phyloP scores from a whole-genome alignment of 2,797 vertebrate genomes.

The Hoplostethus atlanticus region DNA sequence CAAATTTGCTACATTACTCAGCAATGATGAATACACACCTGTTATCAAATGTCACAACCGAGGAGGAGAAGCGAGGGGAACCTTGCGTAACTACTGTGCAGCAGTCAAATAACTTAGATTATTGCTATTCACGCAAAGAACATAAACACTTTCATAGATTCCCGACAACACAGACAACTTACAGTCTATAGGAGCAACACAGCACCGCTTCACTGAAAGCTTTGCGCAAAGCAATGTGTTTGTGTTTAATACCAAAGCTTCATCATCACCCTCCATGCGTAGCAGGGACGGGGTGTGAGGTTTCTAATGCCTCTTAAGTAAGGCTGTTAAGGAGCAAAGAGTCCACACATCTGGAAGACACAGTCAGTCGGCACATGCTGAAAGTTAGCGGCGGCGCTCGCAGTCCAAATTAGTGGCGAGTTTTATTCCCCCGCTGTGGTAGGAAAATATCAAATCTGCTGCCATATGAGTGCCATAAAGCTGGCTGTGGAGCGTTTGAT shows the following conservation, averaged over 20 bases:
- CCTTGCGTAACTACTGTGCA: conserved; percentile 42
- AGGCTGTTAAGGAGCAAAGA: conserved; percentile 82
- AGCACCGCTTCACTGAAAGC: conserved; percentile 46
- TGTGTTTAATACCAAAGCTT: conserved; percentile 56
- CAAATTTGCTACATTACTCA: conserved; percentile 36
- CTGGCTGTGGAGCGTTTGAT: conserved; percentile 86
- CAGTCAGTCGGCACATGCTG: conserved; percentile 85
- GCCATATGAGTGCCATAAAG: conserved; percentile 90
- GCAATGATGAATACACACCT: conserved; percentile 50
- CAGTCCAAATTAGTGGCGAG: conserved; percentile 90
- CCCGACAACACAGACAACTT: conserved; percentile 55
- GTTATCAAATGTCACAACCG: conserved; percentile 44
- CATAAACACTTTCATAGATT: conserved; percentile 67
- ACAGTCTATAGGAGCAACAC: conserved; percentile 41
- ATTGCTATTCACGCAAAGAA: conserved; percentile 65
- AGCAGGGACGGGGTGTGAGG: conserved; percentile 68
- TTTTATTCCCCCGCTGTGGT: conserved; percentile 89
- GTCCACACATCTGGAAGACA: conserved; percentile 87
- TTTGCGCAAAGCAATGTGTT: conserved; percentile 39
- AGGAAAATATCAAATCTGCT: conserved; percentile 90
- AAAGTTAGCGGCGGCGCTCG: conserved; percentile 87
- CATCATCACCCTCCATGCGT: conserved; percentile 61
- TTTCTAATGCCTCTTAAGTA: conserved; percentile 79
- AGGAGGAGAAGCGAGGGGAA: conserved; percentile 24
- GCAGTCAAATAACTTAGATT: conserved; percentile 62